Conservation (phyloP, 2,888 invertebrate species). For the Napeogenes sylphis region DNA sequence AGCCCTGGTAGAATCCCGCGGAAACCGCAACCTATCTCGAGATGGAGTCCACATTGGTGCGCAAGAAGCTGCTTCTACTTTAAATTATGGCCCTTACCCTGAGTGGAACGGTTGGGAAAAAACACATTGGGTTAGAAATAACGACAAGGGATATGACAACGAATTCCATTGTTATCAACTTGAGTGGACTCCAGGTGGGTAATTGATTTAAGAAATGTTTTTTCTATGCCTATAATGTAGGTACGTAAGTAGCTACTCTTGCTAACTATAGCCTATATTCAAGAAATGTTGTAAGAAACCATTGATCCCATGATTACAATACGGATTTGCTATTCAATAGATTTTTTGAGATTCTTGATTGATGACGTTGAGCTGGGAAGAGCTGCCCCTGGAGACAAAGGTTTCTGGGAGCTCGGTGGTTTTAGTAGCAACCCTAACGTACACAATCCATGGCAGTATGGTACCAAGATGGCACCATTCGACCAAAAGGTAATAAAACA, state of each 20-base stretch:
- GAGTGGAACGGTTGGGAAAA: conserved; percentile 70
- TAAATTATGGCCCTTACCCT: conserved; percentile 82
- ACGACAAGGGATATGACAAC: conserved; percentile 64
- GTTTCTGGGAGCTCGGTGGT: conserved; percentile 82
- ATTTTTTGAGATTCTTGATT: conserved; percentile 68
- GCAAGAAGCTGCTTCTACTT: conserved; percentile 77
- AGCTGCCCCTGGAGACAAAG: conserved; percentile 71
- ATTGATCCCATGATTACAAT: background rate
- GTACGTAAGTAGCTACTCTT: too few species aligned
- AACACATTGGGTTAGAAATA: conserved; percentile 68
- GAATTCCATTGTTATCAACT: conserved; percentile 81
- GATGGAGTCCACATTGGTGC: conserved; percentile 77
- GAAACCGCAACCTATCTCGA: conserved; percentile 73
- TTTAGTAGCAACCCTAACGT: conserved; percentile 68
- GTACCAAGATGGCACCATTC: conserved; percentile 81
- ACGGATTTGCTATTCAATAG: conserved; percentile 32
- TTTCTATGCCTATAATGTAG: too few species aligned
- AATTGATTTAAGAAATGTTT: too few species aligned
- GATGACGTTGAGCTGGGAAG: conserved; percentile 76
- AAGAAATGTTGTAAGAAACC: too few species aligned
- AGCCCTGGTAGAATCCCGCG: conserved; percentile 82
- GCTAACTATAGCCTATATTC: too few species aligned
- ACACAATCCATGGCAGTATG: conserved; percentile 77
- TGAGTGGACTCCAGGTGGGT: conserved; percentile 80
- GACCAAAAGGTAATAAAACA: conserved; percentile 73